Evolutionary conservation across 1,140 invertebrate genomes (phyloP).

Genomic region (Dreissena rostriformis): DNA sequence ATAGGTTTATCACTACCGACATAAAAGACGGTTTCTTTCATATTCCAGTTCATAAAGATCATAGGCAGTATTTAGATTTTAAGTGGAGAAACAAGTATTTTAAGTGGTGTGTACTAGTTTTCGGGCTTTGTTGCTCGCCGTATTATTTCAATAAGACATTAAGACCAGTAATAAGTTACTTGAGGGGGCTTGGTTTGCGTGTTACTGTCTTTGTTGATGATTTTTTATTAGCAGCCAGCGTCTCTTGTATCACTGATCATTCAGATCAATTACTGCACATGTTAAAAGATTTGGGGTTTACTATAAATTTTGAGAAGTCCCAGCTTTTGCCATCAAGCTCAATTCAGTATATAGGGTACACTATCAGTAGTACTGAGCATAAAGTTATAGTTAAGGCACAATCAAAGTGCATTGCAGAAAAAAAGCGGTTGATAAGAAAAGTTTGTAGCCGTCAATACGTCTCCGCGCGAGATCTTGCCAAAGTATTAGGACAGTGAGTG

Average conservation of each 20-base stretch:
- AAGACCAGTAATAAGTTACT: slow-evolving; percentile 41
- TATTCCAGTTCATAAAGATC: slow-evolving; percentile 26
- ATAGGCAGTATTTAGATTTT: slow-evolving; percentile 4
- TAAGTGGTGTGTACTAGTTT: slow-evolving; percentile 19
- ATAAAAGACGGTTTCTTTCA: slow-evolving; percentile 53
- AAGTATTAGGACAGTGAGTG: too few relatives aligned
- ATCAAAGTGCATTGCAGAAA: too few relatives aligned
- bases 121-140: slow-evolving; percentile 44
- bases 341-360: too few relatives aligned
- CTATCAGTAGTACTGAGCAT: slow-evolving; percentile 17
- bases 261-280: slow-evolving; percentile 40
- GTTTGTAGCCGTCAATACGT: too few relatives aligned
- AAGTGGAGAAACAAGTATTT: slow-evolving; percentile 19
- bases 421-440: too few relatives aligned
- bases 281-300: slow-evolving; percentile 1
- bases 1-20: slow-evolving; percentile 13
- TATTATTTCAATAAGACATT: slow-evolving; percentile 14
- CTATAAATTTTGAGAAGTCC: slow-evolving; percentile 55
- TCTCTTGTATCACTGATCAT: slow-evolving; percentile 12
- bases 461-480: too few relatives aligned
- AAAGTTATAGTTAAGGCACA: slow-evolving; percentile 46
- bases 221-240: slow-evolving; percentile 50
- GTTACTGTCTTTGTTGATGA: slow-evolving; percentile 57
- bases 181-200: slow-evolving; percentile 33
- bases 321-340: slow-evolving; percentile 46